phyloP scores from a whole-genome alignment of 30 jellyfish, hydroid and myxozoan genomes.

The Chrysaora quinquecirrha region DNA sequence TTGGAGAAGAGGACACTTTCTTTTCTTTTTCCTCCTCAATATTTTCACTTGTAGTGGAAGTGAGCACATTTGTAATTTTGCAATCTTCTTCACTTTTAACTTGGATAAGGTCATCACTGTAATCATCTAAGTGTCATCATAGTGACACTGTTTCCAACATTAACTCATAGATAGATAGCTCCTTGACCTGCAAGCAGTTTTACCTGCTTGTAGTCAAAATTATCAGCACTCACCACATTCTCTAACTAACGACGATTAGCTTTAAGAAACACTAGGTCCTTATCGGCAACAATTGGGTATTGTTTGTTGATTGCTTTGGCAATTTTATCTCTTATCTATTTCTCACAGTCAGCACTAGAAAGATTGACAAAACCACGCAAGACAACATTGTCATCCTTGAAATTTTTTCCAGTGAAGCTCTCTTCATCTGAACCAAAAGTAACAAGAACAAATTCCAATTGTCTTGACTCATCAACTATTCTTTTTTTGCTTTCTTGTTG shows the following conservation, averaged over 20 bases:
- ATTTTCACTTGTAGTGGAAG: slow-evolving; percentile 1
- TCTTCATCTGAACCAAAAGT: neutral
- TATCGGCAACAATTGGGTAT: neutral
- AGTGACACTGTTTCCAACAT: no score
- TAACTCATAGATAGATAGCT: slow-evolving; percentile 5
- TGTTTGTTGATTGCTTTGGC: neutral
- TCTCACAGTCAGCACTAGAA: neutral
- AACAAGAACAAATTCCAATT: neutral
- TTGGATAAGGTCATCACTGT: neutral
- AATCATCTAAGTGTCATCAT: no score
- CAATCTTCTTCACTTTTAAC: no score
- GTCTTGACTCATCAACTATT: neutral
- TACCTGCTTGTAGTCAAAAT: slow-evolving; percentile 15
- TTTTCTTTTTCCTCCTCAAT: neutral
- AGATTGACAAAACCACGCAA: neutral
- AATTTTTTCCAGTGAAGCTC: neutral
- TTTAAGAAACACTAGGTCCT: neutral
- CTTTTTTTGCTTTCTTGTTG: no score
- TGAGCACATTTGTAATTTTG: neutral
- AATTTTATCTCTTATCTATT: neutral
- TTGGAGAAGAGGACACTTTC: slow-evolving; percentile 1
- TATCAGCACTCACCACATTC: neutral
- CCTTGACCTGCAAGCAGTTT: slow-evolving; percentile 16
- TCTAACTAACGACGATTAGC: neutral
- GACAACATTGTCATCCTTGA: neutral